Base-by-base conservation (phyloP, 2,888 invertebrate species). In the Meliscaeva auricollis region DNA sequence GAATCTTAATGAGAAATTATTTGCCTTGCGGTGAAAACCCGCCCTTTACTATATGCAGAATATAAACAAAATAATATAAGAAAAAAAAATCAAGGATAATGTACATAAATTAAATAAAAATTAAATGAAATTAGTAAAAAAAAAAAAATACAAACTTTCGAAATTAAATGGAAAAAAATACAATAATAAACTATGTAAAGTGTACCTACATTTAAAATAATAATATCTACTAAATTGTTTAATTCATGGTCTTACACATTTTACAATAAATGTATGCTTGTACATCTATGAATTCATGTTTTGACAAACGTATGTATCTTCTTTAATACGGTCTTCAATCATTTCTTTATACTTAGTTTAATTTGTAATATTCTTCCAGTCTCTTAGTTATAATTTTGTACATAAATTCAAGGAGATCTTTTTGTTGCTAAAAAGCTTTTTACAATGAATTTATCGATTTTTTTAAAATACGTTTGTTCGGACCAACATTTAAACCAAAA, bases 11-110 rank as follows among this genome's bases (percentile, higher is more conserved):
- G 80, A 87, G 44, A 82, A 87, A 81, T 87, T 72, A 87, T 87
- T 88, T 89, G 89, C 89, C 89, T 89, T 89, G 89, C 89, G 89
- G 89, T 88, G 77, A 84, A 77, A 87, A 87, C 87, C 88, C 89
- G 88, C 88, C 89, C 88, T 88, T 87, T 80, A 84, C 81, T 81
- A 83, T 87, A 80, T 78, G 81, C 77, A 78, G 46, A 46, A 58
- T 58, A 38, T 38, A 38, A 17, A 38, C 6, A 35, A 58, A n/a
- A n/a, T n/a, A n/a, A n/a, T n/a, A n/a, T n/a, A n/a, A n/a, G n/a
- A 48, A 17, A 74, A 60, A 46, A 58, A 17, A 54, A 60, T 62
- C 72, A 64, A 56, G 54, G 52, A 62, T 74, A 66, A 41, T 68
- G 35, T 54, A 76, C 35, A 74, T 62, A 73, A 17, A 75, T 46